These are phyloP conservation scores for Nephrotoma flavescens DNA, from an alignment of 2,888 invertebrate genomes.

Conservation along the genomic window DNA sequence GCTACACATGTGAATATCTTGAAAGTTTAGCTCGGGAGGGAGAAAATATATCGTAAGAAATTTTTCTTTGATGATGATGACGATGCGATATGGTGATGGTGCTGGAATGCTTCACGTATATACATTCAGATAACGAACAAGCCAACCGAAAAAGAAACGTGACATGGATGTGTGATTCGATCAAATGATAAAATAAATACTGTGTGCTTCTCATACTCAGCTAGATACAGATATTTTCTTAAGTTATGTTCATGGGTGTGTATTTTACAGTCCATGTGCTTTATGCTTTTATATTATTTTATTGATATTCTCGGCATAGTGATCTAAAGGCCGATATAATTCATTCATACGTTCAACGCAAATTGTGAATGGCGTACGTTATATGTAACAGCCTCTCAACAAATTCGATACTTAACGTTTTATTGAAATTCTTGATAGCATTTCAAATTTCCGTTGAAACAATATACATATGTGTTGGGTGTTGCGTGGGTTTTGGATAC, in stretches of 20 bases:
- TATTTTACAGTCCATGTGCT: background rate
- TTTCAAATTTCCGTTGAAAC: too few relatives aligned
- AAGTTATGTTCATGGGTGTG: background rate
- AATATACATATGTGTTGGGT: too few relatives aligned
- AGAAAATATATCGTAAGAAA: background rate
- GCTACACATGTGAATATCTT: background rate
- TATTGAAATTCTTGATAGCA: too few relatives aligned
- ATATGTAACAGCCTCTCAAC: too few relatives aligned
- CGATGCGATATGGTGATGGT: background rate
- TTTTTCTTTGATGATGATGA: background rate
- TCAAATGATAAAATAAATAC: background rate
- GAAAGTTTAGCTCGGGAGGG: background rate
- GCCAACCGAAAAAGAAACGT: background rate
- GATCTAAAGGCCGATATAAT: background rate
- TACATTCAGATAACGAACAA: background rate
- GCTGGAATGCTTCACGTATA: background rate
- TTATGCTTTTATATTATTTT: background rate
- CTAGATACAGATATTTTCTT: background rate
- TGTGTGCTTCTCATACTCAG: background rate
- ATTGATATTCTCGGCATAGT: background rate
- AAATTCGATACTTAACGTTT: too few relatives aligned
- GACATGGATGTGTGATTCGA: background rate
- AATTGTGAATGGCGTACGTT: background rate
- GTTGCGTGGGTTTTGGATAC: too few relatives aligned
- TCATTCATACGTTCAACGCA: background rate